phyloP scores from a whole-genome alignment of 2,113 vertebrate genomes.

The Ictalurus furcatus region DNA sequence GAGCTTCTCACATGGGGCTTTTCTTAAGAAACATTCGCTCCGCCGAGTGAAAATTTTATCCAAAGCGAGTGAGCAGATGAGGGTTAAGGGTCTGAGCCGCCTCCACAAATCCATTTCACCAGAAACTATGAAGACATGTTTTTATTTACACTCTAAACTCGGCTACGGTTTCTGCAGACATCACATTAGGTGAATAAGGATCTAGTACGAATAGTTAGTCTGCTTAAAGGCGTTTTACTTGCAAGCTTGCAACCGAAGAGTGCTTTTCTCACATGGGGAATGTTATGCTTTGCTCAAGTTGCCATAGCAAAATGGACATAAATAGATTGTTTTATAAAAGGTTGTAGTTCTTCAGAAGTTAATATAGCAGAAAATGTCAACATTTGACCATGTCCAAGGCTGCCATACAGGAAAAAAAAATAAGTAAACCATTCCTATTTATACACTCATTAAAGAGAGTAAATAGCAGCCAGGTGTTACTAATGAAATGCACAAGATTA shows the following conservation, averaged over 20 bases:
- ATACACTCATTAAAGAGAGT: neutral
- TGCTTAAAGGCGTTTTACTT: neutral
- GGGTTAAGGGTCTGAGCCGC: neutral
- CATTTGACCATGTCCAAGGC: too few relatives aligned
- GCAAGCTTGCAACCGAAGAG: neutral
- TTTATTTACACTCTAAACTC: neutral
- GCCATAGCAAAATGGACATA: too few relatives aligned
- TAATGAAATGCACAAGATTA: neutral
- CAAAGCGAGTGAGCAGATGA: neutral
- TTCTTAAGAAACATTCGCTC: neutral
- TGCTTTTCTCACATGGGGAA: neutral
- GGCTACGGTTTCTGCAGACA: neutral
- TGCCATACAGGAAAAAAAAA: neutral
- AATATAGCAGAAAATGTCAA: too few relatives aligned
- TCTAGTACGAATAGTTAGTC: neutral
- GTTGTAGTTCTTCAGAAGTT: too few relatives aligned
- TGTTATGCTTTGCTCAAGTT: too few relatives aligned
- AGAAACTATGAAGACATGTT: neutral
- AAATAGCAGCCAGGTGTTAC: neutral
- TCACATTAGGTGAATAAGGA: neutral
- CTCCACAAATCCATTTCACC: neutral
- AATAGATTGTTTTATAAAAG: too few relatives aligned
- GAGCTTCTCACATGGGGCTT: neutral
- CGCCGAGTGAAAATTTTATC: neutral
- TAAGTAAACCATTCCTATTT: neutral